A percentile compares a stretch with the other conserved stretches of the same genome.
phyloP scores from a whole-genome alignment of 2,888 invertebrate genomes.

The Lacanobia wlatinum region DNA sequence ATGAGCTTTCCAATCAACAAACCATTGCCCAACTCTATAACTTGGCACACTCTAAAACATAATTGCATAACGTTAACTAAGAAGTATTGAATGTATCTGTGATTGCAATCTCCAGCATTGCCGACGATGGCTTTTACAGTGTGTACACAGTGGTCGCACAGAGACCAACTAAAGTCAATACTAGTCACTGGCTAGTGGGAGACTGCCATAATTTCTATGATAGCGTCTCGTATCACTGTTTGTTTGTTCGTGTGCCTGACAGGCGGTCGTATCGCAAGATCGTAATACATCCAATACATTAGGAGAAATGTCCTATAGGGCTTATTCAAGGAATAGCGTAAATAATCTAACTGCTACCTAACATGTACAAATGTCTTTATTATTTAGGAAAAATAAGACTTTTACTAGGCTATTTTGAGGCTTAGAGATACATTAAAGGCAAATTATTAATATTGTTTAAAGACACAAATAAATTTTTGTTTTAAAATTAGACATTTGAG shows the following conservation, averaged over 20 bases:
- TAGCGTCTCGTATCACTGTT: background rate
- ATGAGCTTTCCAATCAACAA: too few relatives aligned
- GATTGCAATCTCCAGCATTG: background rate
- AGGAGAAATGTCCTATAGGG: background rate
- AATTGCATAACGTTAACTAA: background rate
- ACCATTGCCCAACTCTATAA: too few relatives aligned
- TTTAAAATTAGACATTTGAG: too few relatives aligned
- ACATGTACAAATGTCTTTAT: too few relatives aligned
- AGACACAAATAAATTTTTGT: too few relatives aligned
- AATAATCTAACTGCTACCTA: too few relatives aligned
- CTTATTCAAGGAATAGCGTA: too few relatives aligned
- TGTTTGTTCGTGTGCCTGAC: slow-evolving; percentile 1
- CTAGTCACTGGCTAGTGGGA: background rate
- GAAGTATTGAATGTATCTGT: background rate
- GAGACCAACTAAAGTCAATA: background rate
- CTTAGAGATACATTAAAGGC: too few relatives aligned
- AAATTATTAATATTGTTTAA: too few relatives aligned
- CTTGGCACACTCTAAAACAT: too few relatives aligned
- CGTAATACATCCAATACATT: background rate
- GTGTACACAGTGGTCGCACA: slow-evolving; percentile 14
- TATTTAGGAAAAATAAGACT: too few relatives aligned
- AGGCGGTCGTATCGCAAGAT: background rate
- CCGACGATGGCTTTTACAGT: background rate
- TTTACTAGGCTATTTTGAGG: too few relatives aligned
- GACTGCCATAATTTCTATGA: background rate